Conservation (phyloP, 2,888 invertebrate genomes). For the Chrysomela aeneicollis region DNA sequence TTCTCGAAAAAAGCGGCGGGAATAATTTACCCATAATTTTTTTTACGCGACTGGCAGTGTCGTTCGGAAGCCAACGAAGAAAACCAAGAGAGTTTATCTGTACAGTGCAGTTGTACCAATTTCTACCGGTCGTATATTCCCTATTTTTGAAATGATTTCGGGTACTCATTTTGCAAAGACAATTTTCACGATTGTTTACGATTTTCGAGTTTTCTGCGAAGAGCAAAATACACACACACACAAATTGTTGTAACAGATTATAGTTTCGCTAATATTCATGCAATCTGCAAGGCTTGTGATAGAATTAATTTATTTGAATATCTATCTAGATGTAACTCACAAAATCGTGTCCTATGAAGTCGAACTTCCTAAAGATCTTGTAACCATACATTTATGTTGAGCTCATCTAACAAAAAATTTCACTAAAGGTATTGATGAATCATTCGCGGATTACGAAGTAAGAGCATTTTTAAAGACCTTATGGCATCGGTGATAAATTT, state of each 20-base stretch:
- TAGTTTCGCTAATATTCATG: no score
- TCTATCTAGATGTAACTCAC: not conserved
- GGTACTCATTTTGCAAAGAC: no score
- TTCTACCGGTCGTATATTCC: conserved; percentile 3
- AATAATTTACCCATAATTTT: not conserved
- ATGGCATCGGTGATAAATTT: conserved; percentile 4
- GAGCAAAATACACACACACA: no score
- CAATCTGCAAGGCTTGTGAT: conserved; percentile 8
- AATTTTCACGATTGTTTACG: no score
- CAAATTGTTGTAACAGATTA: no score
- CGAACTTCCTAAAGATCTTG: not conserved
- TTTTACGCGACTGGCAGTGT: conserved; percentile 8
- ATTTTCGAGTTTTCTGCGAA: no score
- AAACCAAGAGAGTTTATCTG: conserved; percentile 2
- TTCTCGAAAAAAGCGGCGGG: conserved; percentile 1
- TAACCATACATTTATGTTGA: conserved; percentile 13
- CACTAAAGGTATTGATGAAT: not conserved
- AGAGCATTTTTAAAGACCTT: not conserved
- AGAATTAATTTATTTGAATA: not conserved
- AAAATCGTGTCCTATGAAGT: not conserved
- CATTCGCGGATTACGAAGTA: conserved; percentile 2
- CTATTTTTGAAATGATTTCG: no score
- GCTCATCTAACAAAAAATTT: conserved; percentile 3
- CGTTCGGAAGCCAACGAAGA: not conserved
- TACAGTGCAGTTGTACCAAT: conserved; percentile 3